These are phyloP conservation scores for Falcunculus frontatus DNA, from an alignment of 2,113 vertebrate species.

Conservation along the genomic window DNA sequence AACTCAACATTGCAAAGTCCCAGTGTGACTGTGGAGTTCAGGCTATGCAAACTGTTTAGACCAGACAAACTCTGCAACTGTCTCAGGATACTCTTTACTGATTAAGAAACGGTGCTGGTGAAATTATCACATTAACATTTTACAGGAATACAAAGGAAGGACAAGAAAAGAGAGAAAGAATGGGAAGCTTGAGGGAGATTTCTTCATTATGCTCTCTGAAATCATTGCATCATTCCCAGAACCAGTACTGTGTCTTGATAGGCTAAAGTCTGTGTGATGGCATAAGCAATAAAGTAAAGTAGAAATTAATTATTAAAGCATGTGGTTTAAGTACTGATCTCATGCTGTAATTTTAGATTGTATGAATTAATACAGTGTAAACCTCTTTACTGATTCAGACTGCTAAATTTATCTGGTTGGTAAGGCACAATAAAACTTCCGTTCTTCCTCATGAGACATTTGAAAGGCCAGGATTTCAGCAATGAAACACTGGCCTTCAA, in stretches of 20 bases:
- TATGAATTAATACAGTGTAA: background rate
- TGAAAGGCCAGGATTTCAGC: constrained; percentile 3
- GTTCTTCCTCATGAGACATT: background rate
- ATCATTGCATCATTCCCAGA: background rate
- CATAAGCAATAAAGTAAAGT: background rate
- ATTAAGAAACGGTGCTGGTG: background rate
- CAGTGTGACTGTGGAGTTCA: background rate
- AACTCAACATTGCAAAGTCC: background rate
- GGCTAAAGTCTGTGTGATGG: background rate
- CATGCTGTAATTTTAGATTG: background rate
- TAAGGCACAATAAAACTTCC: background rate
- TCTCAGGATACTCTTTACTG: background rate
- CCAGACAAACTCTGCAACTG: background rate
- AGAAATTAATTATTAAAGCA: background rate
- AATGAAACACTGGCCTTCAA: background rate
- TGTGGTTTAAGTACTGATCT: background rate
- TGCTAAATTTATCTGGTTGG: background rate
- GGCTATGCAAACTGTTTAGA: background rate
- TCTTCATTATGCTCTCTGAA: background rate
- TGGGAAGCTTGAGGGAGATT: background rate
- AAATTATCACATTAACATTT: constrained; percentile 42
- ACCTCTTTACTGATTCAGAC: background rate
- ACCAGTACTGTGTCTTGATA: background rate
- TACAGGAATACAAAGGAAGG: background rate
- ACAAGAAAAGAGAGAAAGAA: background rate